Base-by-base conservation (phyloP, 2,888 invertebrate species). In the Ormyrus pomaceus region DNA sequence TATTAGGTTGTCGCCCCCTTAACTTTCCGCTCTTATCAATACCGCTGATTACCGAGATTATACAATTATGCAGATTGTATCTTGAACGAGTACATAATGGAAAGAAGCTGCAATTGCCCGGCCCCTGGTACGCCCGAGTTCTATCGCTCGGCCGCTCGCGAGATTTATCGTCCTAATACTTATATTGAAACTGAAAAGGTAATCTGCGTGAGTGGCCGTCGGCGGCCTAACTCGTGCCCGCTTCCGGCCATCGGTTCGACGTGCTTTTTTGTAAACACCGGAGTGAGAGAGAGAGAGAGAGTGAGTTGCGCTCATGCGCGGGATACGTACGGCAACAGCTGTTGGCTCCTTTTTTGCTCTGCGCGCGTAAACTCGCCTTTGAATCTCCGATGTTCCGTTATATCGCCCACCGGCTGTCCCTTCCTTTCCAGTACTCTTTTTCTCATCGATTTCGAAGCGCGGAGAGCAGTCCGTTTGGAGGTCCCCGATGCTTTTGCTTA, bases 151-250 rank as follows among this genome's bases (percentile, higher is more conserved):
- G 9, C 7, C 34, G 55, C n/a, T 51, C 46, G 9, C 58, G 8
- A 78, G 69, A 81, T 78, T 75, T 78, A 81, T 81, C 66, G 74
- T 69, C 74, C 61, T 71, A 77, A 74, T 71, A 61, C 64, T 74
- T 82, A 80, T 82, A n/a, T n/a, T 80, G 80, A 79, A 77, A 77
- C 73, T 79, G 79, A 80, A 80, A 79, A 73, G 73, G 73, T 73
- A 80, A 80, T 82, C 73, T 71, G 66, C 74, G 80, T 74, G 70
- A 74, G 82, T 74, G 78, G 65, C 55, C 68, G 48, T 50, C 53
- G 46, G 68, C 55, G 46, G 50, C 66, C 66, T 59, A 75, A 73
- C 68, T 62, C 75, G 9, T 6, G 10, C 51, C 53, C 58, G 58
- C 73, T 78, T 78, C 50, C 69, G 62, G 51, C 59, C 68, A 72